A percentile compares a stretch with the other conserved stretches of the same genome.
phyloP scores from a whole-genome alignment of 2,113 vertebrate species.

The Dascyllus trimaculatus region DNA sequence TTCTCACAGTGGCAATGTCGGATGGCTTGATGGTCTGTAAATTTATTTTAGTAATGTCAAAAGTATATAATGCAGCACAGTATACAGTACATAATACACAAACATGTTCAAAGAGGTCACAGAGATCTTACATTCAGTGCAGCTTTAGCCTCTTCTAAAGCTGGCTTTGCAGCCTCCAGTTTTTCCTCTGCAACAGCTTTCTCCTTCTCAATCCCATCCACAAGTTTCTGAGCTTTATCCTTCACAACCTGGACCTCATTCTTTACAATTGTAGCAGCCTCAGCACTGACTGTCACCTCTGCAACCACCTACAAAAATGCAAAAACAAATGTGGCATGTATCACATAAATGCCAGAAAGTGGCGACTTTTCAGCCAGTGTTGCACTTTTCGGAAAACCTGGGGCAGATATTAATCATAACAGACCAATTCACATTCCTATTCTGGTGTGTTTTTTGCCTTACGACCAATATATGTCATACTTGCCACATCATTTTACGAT shows the following conservation, averaged over 20 bases:
- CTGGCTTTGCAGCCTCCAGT: constrained; percentile 88
- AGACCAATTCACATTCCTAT: neutral
- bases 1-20: constrained; percentile 88
- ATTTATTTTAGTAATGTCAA: neutral
- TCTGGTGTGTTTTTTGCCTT: neutral
- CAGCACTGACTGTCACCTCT: constrained; percentile 88
- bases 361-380: neutral
- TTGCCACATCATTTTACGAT: neutral
- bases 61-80: neutral
- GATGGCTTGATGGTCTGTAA: constrained; percentile 87
- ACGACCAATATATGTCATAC: neutral
- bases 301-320: constrained; percentile 79
- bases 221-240: constrained; percentile 89
- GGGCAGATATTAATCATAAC: no score
- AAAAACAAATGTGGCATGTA: neutral
- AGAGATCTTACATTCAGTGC: constrained; percentile 87
- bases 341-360: neutral
- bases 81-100: neutral
- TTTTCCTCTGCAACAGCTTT: constrained; percentile 87
- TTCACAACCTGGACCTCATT: constrained; percentile 89
- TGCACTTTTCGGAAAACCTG: no score
- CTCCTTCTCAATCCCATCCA: constrained; percentile 88
- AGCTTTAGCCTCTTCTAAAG: constrained; percentile 86
- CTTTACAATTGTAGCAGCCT: constrained; percentile 89
- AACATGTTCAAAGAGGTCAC: neutral